Evolutionary conservation across 2,797 vertebrate genomes (phyloP).

Genomic region (Sebastes hubbsi): DNA sequence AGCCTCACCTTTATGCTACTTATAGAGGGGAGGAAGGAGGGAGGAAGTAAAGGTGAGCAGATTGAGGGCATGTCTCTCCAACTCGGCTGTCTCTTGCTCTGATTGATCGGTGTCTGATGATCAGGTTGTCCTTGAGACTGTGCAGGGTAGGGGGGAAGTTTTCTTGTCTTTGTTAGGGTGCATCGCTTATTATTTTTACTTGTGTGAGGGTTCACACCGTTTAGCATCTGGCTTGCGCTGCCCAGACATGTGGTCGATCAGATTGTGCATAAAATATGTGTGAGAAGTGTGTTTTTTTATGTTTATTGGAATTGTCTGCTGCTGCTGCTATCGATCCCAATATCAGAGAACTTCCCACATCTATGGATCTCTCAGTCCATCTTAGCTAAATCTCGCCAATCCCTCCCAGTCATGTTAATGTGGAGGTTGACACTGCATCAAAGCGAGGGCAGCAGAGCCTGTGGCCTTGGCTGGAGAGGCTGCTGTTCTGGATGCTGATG

Average conservation of each 20-base stretch:
- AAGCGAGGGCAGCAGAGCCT: constrained; percentile 30
- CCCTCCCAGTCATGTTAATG: constrained; percentile 21
- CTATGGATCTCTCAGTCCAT: constrained; percentile 23
- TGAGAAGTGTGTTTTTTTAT: neutral
- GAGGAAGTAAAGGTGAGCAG: constrained; percentile 40
- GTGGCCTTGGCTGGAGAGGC: constrained; percentile 47
- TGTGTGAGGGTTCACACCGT: neutral
- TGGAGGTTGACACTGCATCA: constrained; percentile 42
- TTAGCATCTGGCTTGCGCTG: neutral
- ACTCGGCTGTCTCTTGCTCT: constrained; percentile 20
- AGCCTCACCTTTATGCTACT: neutral
- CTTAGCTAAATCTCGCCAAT: constrained; percentile 28
- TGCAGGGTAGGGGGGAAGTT: neutral
- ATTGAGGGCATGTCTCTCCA: constrained; percentile 22
- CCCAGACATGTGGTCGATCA: neutral
- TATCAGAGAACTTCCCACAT: constrained; percentile 14
- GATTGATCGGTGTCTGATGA: constrained; percentile 44
- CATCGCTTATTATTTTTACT: neutral
- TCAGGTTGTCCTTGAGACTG: constrained; percentile 44
- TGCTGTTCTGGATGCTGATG: constrained; percentile 60
- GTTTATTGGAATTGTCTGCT: constrained; percentile 6
- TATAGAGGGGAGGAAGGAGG: neutral
- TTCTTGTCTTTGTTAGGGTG: neutral
- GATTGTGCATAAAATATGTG: neutral
- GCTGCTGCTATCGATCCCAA: constrained; percentile 13